Evolutionary conservation across 2,113 vertebrate genomes (phyloP), one percentile per base, ranked within the genome.

Genomic region (Antechinus flavipes): DNA sequence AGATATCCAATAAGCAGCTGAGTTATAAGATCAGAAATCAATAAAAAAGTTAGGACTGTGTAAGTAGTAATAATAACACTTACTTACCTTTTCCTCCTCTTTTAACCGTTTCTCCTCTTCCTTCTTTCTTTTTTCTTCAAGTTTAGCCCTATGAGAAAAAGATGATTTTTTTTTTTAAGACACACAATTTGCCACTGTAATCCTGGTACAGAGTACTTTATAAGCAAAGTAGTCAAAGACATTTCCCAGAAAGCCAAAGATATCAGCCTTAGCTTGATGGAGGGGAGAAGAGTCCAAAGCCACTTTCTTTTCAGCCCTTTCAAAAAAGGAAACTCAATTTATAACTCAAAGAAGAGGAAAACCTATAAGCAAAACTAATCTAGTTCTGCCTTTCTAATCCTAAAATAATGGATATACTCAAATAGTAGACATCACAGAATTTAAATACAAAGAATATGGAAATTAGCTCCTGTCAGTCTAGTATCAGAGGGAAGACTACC

Each of bases 41-140:
- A 16, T 61, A 61, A 8, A 58, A 27, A 61, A 61, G 8, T 68
- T 35, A 68, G 30, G 30, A 11, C 30, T 68, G 61, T 27, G 12
- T 12, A 61, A 25, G 58, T 30, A 61, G 61, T 16, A 16, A 6
- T 68, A 16, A 35, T 4, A 24, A 49, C 10, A 26, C 0, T 24
- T 35, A 0, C 19, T 98, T 98, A 99, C 99, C 98, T 99, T 99
- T 95, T 99, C 99, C 58, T 99, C 99, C 95, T 99, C 99, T 97
- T 99, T 99, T 96, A 99, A 98, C 98, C 99, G 99, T 98, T 99
- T 99, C 97, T 99, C 99, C 94, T 99, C 99, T 90, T 99, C 99
- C 96, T 99, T 99, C 98, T 99, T 99, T 10, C 99, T 98, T 97
- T 99, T 99, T 95, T 99, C 99, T 98, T 99, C 99, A 0, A 99